Base-by-base conservation (phyloP, 2,888 invertebrate species). In the Chrysopilus asiliformis region DNA sequence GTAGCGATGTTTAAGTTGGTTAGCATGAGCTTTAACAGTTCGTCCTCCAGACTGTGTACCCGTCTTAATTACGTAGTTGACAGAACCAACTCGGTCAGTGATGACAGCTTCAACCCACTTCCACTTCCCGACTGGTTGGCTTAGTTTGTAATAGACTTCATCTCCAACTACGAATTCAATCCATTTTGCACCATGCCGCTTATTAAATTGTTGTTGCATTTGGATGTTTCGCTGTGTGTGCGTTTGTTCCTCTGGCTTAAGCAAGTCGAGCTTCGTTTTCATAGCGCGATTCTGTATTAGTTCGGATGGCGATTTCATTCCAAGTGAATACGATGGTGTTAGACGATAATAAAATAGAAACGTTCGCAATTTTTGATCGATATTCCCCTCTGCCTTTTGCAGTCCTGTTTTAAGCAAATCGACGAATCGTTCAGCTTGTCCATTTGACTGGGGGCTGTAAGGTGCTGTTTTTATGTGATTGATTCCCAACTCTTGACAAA, bases 401-500 rank as follows among this genome's bases (percentile, higher is more conserved):
- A 32, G 22, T 32, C 32, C 32, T 3, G 32, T 32, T 18, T 32
- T 33, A 4, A 24, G 25, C 33, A 33, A 25, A 14, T 33, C 33
- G 14, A 24, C 25, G 12, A 33, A 33, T 10, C 24, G 24, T 16
- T 12, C 25, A 8, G 33, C 33, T 13, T 17, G 31, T 4, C 31
- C 31, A 4, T 31, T 31, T 3, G 31, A 31, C 13, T 16, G 14
- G 10, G 25, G 32, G n/a, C 15, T 4, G n/a, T 32, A 32, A 9
- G 14, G 32, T 4, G 32, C 32, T 12, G 22, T 32, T 13, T 9
- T 4, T 8, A 32, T 10, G 22, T 20, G 32, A 13, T 22, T 24
- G 32, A 32, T 32, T 10, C 32, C 32, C 13, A 5, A 9, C 10
- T 13, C n/a, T 2, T 32, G 4, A 8, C 32, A 32, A 13, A 19